These are phyloP conservation scores for Nephotettix cincticeps DNA, from an alignment of 1,140 invertebrate genomes.

Conservation along the genomic window DNA sequence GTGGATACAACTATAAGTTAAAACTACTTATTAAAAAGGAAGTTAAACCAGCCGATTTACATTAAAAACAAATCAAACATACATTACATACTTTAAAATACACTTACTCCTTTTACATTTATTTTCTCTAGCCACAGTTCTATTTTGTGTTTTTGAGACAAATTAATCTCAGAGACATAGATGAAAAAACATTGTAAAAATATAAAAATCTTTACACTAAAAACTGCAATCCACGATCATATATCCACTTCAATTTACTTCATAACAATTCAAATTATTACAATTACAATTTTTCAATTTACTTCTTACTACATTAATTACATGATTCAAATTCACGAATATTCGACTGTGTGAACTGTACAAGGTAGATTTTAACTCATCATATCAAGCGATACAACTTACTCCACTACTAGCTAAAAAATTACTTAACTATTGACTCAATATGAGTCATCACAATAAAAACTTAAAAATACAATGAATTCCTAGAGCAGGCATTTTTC, in stretches of 20 bases:
- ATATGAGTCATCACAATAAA: constrained; percentile 1
- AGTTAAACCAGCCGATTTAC: neutral
- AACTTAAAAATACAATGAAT: neutral
- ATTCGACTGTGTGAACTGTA: neutral
- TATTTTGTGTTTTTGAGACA: no score
- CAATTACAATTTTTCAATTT: no score
- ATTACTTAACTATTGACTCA: constrained; percentile 14
- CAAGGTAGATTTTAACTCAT: neutral
- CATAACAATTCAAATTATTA: no score
- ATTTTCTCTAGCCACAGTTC: no score
- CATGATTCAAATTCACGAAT: no score
- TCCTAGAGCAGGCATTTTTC: constrained; percentile 18
- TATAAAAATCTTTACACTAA: constrained; percentile 19
- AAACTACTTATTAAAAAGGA: neutral
- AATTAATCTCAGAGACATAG: no score
- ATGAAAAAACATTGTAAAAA: constrained; percentile 13
- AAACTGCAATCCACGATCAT: no score
- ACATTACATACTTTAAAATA: no score
- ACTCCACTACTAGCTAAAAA: constrained; percentile 18
- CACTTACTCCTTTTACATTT: no score
- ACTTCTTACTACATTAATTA: no score
- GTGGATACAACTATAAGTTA: neutral
- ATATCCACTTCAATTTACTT: no score
- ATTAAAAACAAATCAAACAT: no score
- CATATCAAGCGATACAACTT: constrained; percentile 12